A percentile compares a stretch with the other conserved stretches of the same genome.
Conservation (phyloP, 2,113 vertebrate genomes). For the Dasyornis broadbenti region DNA sequence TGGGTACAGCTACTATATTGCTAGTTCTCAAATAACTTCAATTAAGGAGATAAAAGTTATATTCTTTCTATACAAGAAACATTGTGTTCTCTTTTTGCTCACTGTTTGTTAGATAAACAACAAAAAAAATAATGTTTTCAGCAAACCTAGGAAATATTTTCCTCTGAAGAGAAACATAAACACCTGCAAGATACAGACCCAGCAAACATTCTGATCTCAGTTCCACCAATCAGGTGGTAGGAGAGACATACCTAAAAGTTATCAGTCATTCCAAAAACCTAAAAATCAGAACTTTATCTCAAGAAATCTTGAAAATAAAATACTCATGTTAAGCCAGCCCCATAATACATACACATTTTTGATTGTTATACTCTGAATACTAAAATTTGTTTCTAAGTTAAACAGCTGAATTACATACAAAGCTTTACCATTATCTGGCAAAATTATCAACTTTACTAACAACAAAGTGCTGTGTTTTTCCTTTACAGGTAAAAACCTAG, state of each 20-base stretch:
- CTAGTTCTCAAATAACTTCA: background rate
- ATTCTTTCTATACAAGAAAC: background rate
- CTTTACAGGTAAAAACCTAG: background rate
- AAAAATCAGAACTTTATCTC: background rate
- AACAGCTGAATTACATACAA: background rate
- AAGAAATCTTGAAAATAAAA: background rate
- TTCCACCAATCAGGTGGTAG: background rate
- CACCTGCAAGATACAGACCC: background rate
- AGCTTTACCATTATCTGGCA: background rate
- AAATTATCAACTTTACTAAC: background rate
- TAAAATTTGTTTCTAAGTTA: background rate
- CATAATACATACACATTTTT: background rate
- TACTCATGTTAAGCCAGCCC: rapidly evolving
- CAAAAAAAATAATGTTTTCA: background rate
- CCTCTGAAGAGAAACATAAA: background rate
- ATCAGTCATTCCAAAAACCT: background rate
- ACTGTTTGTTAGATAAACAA: background rate
- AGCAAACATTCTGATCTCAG: background rate
- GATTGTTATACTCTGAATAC: background rate
- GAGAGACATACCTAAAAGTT: background rate
- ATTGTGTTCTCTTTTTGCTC: background rate
- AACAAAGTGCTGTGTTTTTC: background rate
- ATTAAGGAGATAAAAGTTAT: background rate
- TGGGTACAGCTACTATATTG: background rate
- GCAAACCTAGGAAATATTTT: background rate